Conservation (phyloP, 2,888 invertebrate species). For the Plebejus melissa region DNA sequence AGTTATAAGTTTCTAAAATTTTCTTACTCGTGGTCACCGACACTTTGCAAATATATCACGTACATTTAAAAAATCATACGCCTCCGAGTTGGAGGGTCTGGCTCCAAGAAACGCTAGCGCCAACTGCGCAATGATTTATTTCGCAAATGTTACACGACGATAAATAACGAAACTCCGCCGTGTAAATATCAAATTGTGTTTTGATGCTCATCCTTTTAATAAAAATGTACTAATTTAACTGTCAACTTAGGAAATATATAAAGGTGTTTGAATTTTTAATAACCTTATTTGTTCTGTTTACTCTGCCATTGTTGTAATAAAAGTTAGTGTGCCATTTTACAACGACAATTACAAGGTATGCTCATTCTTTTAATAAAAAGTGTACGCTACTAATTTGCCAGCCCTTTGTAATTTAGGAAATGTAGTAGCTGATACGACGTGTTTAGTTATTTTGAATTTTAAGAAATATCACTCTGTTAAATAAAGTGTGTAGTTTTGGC, state of each 20-base stretch:
- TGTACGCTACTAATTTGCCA: background rate
- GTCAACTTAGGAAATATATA: background rate
- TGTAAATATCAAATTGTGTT: conserved; percentile 46
- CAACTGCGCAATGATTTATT: conserved; percentile 60
- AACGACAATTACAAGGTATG: background rate
- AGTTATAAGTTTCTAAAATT: background rate
- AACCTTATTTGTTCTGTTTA: too few relatives aligned
- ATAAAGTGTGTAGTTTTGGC: too few relatives aligned
- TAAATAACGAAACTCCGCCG: conserved; percentile 48
- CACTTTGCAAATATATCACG: conserved; percentile 15
- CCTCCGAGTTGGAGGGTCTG: conserved; percentile 14
- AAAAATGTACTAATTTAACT: background rate
- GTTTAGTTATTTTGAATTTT: too few relatives aligned
- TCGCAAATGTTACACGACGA: conserved; percentile 43
- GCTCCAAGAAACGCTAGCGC: conserved; percentile 33
- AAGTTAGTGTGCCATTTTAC: too few relatives aligned
- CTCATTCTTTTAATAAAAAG: conserved; percentile 6
- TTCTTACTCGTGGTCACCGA: background rate
- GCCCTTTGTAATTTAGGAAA: too few relatives aligned
- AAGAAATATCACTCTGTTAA: too few relatives aligned
- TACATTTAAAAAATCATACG: conserved; percentile 24
- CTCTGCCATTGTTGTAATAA: too few relatives aligned
- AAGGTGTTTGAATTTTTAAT: too few relatives aligned
- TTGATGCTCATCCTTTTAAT: conserved; percentile 27
- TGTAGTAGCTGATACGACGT: too few relatives aligned